phyloP scores from a whole-genome alignment of 2,797 vertebrate genomes.

The Hipposideros larvatus region DNA sequence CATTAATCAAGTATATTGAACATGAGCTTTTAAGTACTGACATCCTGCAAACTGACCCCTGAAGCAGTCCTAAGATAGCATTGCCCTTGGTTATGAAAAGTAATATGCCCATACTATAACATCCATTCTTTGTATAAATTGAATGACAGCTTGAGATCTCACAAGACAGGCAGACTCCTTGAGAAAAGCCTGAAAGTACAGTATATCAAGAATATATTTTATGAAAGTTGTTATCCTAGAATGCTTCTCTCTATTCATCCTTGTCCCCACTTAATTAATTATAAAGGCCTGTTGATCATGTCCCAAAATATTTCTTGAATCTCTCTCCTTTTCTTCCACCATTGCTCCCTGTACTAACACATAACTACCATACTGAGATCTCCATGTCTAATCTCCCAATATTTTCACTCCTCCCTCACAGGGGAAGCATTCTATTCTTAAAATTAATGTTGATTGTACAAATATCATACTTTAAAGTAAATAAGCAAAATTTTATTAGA shows the following conservation, averaged over 20 bases:
- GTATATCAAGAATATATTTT: background rate
- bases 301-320: background rate
- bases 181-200: background rate
- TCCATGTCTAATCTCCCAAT: background rate
- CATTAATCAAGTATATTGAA: slow-evolving; percentile 48
- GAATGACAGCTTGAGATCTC: background rate
- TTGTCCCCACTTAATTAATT: background rate
- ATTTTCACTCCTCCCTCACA: background rate
- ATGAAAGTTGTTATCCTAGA: background rate
- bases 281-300: background rate
- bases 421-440: background rate
- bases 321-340: background rate
- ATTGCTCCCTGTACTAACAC: background rate
- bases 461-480: background rate
- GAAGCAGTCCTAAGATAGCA: slow-evolving; percentile 17
- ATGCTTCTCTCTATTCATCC: background rate
- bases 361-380: background rate
- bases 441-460: background rate
- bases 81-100: slow-evolving; percentile 47
- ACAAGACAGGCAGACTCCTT: background rate
- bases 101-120: slow-evolving; percentile 36
- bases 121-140: background rate
- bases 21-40: slow-evolving; percentile 5
- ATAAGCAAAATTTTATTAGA: background rate
- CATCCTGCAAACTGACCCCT: slow-evolving; percentile 18